phyloP scores from a whole-genome alignment of 2,113 vertebrate genomes.

The Catharus fuscescens region DNA sequence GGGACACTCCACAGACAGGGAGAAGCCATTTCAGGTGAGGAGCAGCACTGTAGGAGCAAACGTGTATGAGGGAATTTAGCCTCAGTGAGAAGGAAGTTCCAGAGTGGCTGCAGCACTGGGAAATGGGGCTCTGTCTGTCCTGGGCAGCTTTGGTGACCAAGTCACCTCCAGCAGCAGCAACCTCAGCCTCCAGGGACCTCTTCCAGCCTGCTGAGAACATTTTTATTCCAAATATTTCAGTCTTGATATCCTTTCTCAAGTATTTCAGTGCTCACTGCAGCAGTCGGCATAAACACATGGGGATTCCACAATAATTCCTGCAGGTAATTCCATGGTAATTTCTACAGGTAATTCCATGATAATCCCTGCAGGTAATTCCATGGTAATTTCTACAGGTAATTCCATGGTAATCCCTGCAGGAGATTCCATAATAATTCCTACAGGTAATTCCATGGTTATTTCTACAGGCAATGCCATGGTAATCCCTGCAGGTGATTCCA shows the following conservation, averaged over 20 bases:
- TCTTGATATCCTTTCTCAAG: neutral
- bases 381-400: neutral
- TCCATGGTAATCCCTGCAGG: neutral
- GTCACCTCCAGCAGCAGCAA: neutral
- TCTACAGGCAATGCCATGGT: neutral
- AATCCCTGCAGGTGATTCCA: neutral
- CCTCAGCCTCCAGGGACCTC: neutral
- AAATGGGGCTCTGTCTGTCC: neutral
- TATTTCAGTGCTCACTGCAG: neutral
- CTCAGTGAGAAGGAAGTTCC: neutral
- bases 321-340: neutral
- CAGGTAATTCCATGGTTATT: neutral
- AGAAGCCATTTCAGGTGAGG: neutral
- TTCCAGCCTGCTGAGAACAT: neutral
- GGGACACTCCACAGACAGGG: neutral
- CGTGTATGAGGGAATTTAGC: neutral
- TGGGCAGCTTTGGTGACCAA: neutral
- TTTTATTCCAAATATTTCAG: neutral
- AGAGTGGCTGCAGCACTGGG: neutral
- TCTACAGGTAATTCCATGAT: neutral
- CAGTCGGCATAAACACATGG: rapidly evolving
- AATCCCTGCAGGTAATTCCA: neutral
- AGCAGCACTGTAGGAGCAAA: neutral
- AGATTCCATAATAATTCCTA: no score
- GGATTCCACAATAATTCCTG: neutral